Evolutionary conservation across 92 coral and sea anemone genomes (phyloP).

Genomic region (Phenganax marumi): DNA sequence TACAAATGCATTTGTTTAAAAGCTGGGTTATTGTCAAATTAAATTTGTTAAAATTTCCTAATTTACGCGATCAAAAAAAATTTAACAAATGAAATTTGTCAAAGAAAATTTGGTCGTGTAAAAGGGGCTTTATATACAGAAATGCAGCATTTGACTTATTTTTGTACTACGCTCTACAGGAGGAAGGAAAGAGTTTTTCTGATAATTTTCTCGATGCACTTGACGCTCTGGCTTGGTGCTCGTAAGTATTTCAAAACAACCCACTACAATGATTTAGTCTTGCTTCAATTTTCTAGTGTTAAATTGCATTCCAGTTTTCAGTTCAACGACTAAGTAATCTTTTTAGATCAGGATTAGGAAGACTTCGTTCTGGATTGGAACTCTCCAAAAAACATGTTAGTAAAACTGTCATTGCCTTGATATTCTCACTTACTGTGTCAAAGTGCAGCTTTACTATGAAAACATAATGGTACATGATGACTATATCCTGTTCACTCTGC

Average conservation of each 20-base stretch:
- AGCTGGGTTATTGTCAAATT: too few relatives aligned
- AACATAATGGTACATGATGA: neutral
- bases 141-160: conserved; percentile 4
- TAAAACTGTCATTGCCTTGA: neutral
- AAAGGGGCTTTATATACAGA: too few relatives aligned
- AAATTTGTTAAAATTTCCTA: too few relatives aligned
- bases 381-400: conserved; percentile 84
- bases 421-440: too few relatives aligned
- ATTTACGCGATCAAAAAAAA: too few relatives aligned
- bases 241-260: neutral
- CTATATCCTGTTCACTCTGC: neutral
- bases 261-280: neutral
- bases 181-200: conserved; percentile 67
- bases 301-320: neutral
- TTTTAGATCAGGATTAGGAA: conserved; percentile 64
- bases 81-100: too few relatives aligned
- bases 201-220: conserved; percentile 89
- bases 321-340: neutral
- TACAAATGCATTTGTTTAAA: neutral
- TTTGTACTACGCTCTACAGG: conserved; percentile 44
- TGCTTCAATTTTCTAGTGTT: neutral
- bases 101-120: too few relatives aligned
- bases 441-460: neutral
- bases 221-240: conserved; percentile 84
- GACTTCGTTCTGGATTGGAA: conserved; percentile 73